A percentile compares a stretch with the other conserved stretches of the same genome.
Evolutionary conservation across 2,113 vertebrate genomes (phyloP).

Genomic region (Coreoperca whiteheadi): DNA sequence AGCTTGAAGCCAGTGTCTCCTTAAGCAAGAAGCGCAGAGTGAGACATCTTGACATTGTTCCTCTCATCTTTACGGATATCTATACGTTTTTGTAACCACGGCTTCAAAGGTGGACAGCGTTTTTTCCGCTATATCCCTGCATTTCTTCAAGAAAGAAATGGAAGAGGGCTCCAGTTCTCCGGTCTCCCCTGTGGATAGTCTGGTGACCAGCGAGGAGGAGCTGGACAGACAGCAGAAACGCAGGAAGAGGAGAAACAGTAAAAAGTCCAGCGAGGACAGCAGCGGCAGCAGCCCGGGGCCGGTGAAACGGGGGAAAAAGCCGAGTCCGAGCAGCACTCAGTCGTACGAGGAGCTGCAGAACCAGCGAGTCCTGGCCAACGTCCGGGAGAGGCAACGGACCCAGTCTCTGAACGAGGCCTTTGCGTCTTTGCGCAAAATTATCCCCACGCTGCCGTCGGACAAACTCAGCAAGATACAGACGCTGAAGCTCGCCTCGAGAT

Average conservation of each 20-base stretch:
- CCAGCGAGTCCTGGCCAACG: slow-evolving; percentile 88
- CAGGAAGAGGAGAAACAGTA: slow-evolving; percentile 84
- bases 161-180: slow-evolving; percentile 86
- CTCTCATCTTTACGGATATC: slow-evolving; percentile 57
- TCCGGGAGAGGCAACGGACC: slow-evolving; percentile 86
- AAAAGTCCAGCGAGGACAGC: slow-evolving; percentile 83
- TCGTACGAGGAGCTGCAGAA: slow-evolving; percentile 89
- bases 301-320: slow-evolving; percentile 82
- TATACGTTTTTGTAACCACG: slow-evolving; percentile 72
- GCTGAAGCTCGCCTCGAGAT: slow-evolving; percentile 86
- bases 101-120: slow-evolving; percentile 81
- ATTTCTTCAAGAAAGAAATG: slow-evolving; percentile 86
- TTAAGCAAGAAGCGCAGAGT: slow-evolving; percentile 31
- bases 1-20: slow-evolving; percentile 32
- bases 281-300: slow-evolving; percentile 80
- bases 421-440: slow-evolving; percentile 86
- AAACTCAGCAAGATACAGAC: slow-evolving; percentile 90
- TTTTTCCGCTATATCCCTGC: slow-evolving; percentile 76
- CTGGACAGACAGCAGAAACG: slow-evolving; percentile 83
- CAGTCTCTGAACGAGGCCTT: slow-evolving; percentile 89
- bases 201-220: slow-evolving; percentile 88
- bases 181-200: slow-evolving; percentile 86
- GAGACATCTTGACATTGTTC: slow-evolving; percentile 4
- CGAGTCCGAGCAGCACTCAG: slow-evolving; percentile 82
- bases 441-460: slow-evolving; percentile 88